These are phyloP conservation scores for Drosophila bocki DNA, from an alignment of 1,140 invertebrate species.

Conservation along the genomic window DNA sequence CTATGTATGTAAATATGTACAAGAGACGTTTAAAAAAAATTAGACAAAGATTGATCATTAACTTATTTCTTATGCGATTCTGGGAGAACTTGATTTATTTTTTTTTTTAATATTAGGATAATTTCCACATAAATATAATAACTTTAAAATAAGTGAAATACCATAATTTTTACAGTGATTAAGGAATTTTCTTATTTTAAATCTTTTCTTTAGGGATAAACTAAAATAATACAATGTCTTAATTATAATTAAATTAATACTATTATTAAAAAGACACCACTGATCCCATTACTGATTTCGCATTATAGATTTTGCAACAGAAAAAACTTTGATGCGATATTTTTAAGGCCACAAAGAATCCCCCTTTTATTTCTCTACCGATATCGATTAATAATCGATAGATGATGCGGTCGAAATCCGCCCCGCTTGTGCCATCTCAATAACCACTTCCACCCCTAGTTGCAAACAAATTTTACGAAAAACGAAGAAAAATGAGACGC, in stretches of 20 bases:
- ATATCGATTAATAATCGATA: background rate
- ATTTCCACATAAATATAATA: no score
- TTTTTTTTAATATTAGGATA: no score
- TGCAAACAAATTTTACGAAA: conserved; percentile 20
- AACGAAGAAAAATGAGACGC: conserved; percentile 57
- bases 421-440: conserved; percentile 7
- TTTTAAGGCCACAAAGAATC: no score
- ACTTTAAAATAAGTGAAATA: no score
- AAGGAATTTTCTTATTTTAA: no score
- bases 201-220: no score
- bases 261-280: no score
- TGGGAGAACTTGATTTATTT: no score
- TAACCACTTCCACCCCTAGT: conserved; percentile 5
- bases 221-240: background rate
- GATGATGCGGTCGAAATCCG: background rate
- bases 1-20: background rate
- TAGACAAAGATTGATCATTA: background rate
- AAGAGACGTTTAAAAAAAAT: conserved; percentile 1
- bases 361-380: background rate
- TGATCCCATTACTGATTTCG: no score
- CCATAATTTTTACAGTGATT: no score
- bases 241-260: background rate
- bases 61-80: background rate
- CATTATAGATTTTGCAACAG: no score
- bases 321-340: no score